Conservation (phyloP, 2,888 invertebrate species). For the Thecophora atra region DNA sequence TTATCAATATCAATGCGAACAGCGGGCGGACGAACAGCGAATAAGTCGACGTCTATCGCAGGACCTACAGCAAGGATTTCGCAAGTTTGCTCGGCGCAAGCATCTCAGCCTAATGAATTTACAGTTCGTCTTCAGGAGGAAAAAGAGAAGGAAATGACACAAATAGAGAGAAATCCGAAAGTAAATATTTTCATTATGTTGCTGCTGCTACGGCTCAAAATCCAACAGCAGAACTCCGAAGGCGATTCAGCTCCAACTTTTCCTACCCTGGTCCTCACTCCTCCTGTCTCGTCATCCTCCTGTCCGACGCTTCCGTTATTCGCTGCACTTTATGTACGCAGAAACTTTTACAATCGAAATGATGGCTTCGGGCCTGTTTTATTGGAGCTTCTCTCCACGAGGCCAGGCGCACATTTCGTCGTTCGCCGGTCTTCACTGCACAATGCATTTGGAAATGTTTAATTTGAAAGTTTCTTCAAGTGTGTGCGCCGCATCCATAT, state of each 20-base stretch:
- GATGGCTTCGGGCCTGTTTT: conserved; percentile 52
- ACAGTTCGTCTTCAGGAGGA: neutral
- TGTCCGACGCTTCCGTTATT: neutral
- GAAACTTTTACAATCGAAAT: conserved; percentile 59
- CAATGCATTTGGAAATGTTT: conserved; percentile 51
- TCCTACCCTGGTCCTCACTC: neutral
- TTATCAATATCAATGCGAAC: conserved; percentile 19
- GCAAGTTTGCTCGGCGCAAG: neutral
- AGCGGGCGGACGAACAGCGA: neutral
- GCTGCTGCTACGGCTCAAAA: neutral
- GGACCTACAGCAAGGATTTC: neutral
- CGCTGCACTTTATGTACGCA: conserved; percentile 14
- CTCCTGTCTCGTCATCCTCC: neutral
- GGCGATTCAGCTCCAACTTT: neutral
- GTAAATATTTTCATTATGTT: conserved; percentile 24
- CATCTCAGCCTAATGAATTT: conserved; percentile 18
- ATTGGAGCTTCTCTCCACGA: conserved; percentile 9
- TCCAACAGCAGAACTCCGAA: neutral
- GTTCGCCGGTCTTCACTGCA: conserved; percentile 34
- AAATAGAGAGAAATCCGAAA: neutral
- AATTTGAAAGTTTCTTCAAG: conserved; percentile 44
- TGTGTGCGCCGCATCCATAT: conserved; percentile 29
- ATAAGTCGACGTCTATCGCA: neutral
- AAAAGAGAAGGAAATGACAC: neutral
- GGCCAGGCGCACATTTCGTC: neutral